These are phyloP conservation scores for Mycogona germanica DNA, from an alignment of 2,888 invertebrate genomes.

Conservation along the genomic window DNA sequence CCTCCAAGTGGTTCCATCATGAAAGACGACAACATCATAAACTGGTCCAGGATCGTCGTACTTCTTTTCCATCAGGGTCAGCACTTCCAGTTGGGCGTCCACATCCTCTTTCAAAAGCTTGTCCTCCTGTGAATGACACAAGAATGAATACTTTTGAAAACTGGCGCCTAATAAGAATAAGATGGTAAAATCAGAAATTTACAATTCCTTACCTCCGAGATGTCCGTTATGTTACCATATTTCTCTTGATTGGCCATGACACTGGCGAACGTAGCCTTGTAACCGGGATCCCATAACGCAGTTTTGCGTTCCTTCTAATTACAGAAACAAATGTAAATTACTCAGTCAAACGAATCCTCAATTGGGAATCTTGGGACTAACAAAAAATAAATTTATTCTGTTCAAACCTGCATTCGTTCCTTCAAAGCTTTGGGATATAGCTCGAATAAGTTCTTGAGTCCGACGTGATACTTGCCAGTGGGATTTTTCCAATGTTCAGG, in stretches of 20 bases:
- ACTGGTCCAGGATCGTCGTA: constrained; percentile 74
- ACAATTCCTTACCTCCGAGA: neutral
- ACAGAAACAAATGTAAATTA: constrained; percentile 1
- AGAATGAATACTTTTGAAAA: neutral
- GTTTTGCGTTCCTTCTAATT: constrained; percentile 57
- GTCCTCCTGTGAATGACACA: constrained; percentile 41
- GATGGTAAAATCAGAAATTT: too few species aligned
- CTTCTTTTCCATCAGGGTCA: constrained; percentile 74
- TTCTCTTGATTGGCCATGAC: constrained; percentile 53
- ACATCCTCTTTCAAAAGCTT: constrained; percentile 79
- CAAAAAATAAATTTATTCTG: neutral
- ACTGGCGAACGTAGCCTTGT: constrained; percentile 65
- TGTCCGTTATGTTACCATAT: constrained; percentile 48
- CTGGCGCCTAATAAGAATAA: too few species aligned
- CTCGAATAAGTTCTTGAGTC: constrained; percentile 70
- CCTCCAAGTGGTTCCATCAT: constrained; percentile 84
- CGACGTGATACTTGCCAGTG: constrained; percentile 69
- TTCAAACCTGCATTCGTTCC: constrained; percentile 49
- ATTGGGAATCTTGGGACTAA: constrained; percentile 11
- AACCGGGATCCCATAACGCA: constrained; percentile 70
- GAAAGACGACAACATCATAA: constrained; percentile 86
- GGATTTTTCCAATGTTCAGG: constrained; percentile 74
- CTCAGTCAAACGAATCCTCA: neutral
- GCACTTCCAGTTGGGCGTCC: constrained; percentile 69
- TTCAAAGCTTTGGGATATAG: constrained; percentile 72